A percentile compares a stretch with the other conserved stretches of the same genome.
Conservation (phyloP, 1,140 invertebrate species). For the Bombus picipes region DNA sequence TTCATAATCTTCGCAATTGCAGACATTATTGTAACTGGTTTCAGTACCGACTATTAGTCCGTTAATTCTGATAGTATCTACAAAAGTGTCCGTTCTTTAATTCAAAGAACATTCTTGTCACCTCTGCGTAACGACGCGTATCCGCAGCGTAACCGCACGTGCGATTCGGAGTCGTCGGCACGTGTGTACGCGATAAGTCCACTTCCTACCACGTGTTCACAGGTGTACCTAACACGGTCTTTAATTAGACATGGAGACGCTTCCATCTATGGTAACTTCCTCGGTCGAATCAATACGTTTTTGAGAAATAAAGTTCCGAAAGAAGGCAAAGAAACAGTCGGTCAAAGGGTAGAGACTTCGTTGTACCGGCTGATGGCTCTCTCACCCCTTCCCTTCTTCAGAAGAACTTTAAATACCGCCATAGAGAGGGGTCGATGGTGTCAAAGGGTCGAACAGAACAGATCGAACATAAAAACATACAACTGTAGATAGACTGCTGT, state of each 20-base stretch:
- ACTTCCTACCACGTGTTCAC: conserved; percentile 79
- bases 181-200: conserved; percentile 69
- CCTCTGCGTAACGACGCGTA: conserved; percentile 38
- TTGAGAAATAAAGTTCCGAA: background rate
- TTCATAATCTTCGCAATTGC: too few species aligned
- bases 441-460: background rate
- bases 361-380: conserved; percentile 20
- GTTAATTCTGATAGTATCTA: conserved; percentile 10
- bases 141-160: conserved; percentile 70
- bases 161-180: conserved; percentile 70
- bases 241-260: conserved; percentile 14
- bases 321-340: background rate
- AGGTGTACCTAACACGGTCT: conserved; percentile 64
- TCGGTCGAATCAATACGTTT: background rate
- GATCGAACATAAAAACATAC: too few species aligned
- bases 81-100: background rate
- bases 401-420: conserved; percentile 48
- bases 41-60: background rate
- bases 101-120: background rate
- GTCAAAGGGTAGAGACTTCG: conserved; percentile 1
- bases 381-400: conserved; percentile 24
- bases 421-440: background rate
- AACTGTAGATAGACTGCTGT: background rate
- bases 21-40: too few species aligned
- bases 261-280: background rate